phyloP scores from a whole-genome alignment of 2,797 vertebrate species.

The Chloroceryle amazona region DNA sequence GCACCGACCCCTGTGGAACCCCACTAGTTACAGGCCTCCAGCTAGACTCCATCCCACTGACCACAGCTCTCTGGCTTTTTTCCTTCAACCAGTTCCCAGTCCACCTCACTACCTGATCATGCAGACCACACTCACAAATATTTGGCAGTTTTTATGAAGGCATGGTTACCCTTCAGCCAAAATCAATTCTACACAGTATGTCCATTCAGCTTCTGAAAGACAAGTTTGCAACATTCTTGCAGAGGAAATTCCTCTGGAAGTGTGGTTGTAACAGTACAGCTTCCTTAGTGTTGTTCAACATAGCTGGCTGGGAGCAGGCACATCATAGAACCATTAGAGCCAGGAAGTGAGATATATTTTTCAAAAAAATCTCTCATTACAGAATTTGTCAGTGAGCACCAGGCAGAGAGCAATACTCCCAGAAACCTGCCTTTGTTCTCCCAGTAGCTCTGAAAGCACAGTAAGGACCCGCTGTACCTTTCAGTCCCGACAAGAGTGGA shows the following conservation, averaged over 20 bases:
- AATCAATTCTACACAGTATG: not conserved
- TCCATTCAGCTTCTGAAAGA: not conserved
- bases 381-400: not conserved
- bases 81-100: too few species aligned
- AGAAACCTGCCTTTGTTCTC: not conserved
- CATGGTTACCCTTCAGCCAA: not conserved
- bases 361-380: not conserved
- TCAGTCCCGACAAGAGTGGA: not conserved
- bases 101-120: too few species aligned
- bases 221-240: not conserved
- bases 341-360: not conserved
- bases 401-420: not conserved
- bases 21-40: too few species aligned
- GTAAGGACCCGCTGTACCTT: accelerated
- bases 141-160: not conserved
- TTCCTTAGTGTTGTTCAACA: not conserved
- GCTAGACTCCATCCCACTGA: too few species aligned
- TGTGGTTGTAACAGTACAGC: accelerated
- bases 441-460: not conserved
- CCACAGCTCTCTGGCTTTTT: too few species aligned
- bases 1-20: too few species aligned
- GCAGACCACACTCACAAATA: not conserved
- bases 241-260: not conserved
- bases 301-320: accelerated
- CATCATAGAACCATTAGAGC: not conserved